phyloP scores from a whole-genome alignment of 2,113 vertebrate species.

The Epinephelus moara region DNA sequence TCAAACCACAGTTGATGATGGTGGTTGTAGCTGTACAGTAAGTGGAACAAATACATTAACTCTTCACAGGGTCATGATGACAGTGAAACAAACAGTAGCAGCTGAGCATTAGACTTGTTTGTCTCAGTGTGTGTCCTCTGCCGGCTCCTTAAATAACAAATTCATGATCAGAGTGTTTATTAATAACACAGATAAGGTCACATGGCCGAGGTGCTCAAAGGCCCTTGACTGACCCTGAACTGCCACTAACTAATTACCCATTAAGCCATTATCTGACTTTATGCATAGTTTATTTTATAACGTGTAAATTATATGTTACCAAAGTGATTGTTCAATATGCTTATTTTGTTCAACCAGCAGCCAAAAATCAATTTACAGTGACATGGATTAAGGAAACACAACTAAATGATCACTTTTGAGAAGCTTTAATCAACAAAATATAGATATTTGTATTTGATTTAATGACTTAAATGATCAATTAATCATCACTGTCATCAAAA shows the following conservation, averaged over 20 bases:
- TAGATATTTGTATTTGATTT: neutral
- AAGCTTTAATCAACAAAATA: neutral
- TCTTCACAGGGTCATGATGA: neutral
- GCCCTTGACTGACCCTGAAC: neutral
- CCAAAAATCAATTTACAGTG: neutral
- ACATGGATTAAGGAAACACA: neutral
- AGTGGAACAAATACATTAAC: neutral
- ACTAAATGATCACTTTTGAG: neutral
- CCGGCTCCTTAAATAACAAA: constrained; percentile 13
- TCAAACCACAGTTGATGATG: neutral
- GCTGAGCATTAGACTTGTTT: neutral
- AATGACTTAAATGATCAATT: neutral
- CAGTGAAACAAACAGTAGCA: neutral
- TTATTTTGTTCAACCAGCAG: neutral
- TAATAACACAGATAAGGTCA: constrained; percentile 27
- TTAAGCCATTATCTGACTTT: neutral
- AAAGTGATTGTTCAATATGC: neutral
- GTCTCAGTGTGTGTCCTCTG: neutral
- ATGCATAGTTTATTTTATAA: neutral
- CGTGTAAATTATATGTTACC: neutral
- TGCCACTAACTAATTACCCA: neutral
- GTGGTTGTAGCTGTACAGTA: neutral
- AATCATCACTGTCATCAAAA: neutral
- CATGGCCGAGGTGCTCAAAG: neutral
- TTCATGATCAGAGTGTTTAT: constrained; percentile 19